Percentiles rank a stretch among this genome's conserved stretches.
Conservation (phyloP, 35 echinoderm and acorn worm species). For the Apostichopus japonicus region DNA sequence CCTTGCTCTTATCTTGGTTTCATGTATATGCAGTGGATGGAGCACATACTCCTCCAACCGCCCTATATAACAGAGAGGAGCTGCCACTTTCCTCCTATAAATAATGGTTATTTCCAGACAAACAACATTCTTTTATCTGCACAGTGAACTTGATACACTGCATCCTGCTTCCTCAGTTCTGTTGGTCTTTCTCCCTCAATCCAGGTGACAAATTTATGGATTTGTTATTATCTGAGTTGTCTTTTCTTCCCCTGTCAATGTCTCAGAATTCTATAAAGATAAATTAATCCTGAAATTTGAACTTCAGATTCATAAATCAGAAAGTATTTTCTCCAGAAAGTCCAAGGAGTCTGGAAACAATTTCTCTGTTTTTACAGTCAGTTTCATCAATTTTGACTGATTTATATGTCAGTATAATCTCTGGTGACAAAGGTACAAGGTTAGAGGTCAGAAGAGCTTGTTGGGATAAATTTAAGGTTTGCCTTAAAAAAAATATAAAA, state of each 20-base stretch:
- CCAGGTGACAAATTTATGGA: slow-evolving; percentile 6
- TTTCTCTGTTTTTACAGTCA: slow-evolving; percentile 38
- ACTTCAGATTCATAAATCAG: slow-evolving; percentile 3
- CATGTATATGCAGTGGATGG: too few relatives aligned
- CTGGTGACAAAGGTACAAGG: background rate
- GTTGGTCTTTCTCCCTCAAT: background rate
- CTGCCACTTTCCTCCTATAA: too few relatives aligned
- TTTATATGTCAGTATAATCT: background rate
- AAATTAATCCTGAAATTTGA: background rate
- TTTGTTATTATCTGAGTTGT: background rate
- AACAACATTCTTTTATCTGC: too few relatives aligned
- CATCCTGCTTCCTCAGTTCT: too few relatives aligned
- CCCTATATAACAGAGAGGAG: too few relatives aligned
- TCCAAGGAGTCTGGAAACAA: background rate
- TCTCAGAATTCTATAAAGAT: too few relatives aligned
- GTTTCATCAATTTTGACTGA: slow-evolving; percentile 41
- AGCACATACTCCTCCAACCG: too few relatives aligned
- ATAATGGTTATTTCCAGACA: too few relatives aligned
- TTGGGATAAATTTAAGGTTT: background rate
- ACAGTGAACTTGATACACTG: too few relatives aligned
- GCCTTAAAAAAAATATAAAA: background rate
- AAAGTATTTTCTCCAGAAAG: background rate
- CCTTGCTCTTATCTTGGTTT: too few relatives aligned
- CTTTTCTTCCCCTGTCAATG: too few relatives aligned
- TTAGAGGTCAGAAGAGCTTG: background rate